Conservation (phyloP, 64 coral and sea anemone species). For the Catalaphyllia jardinei region DNA sequence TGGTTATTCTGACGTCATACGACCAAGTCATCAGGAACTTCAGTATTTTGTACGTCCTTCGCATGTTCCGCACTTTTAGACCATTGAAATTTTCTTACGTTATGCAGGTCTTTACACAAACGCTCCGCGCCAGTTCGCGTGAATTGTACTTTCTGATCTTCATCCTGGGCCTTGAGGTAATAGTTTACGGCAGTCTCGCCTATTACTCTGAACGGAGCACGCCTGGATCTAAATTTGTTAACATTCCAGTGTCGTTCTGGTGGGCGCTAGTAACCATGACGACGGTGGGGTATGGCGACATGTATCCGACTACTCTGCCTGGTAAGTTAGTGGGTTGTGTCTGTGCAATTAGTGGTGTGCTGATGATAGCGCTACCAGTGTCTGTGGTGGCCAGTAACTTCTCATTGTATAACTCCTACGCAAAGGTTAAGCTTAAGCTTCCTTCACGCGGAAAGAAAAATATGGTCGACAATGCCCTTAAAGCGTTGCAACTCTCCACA, state of each 20-base stretch:
- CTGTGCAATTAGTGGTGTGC: conserved; percentile 80
- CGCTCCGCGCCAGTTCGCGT: conserved; percentile 86
- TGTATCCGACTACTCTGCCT: conserved; percentile 75
- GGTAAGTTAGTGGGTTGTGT: conserved; percentile 82
- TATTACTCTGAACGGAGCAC: conserved; percentile 86
- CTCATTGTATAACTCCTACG: conserved; percentile 89
- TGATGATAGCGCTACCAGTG: conserved; percentile 93
- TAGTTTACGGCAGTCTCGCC: conserved; percentile 82
- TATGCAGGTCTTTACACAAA: conserved; percentile 97
- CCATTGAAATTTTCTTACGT: conserved; percentile 92
- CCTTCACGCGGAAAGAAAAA: conserved; percentile 77
- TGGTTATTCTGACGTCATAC: conserved; percentile 61
- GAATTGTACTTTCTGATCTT: conserved; percentile 95
- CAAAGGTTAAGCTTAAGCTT: conserved; percentile 89
- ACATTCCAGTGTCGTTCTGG: conserved; percentile 93
- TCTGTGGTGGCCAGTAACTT: conserved; percentile 97
- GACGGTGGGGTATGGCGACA: conserved; percentile 96
- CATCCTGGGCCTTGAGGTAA: conserved; percentile 78
- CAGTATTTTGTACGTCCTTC: conserved; percentile 78
- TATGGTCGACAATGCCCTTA: conserved; percentile 80
- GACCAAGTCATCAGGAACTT: conserved; percentile 76
- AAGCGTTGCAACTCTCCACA: conserved; percentile 82
- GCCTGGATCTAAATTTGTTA: conserved; percentile 59
- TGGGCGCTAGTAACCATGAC: conserved; percentile 99
- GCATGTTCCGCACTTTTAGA: conserved; percentile 82